Conservation (phyloP, 1,140 invertebrate species). For the Cydia splendana region DNA sequence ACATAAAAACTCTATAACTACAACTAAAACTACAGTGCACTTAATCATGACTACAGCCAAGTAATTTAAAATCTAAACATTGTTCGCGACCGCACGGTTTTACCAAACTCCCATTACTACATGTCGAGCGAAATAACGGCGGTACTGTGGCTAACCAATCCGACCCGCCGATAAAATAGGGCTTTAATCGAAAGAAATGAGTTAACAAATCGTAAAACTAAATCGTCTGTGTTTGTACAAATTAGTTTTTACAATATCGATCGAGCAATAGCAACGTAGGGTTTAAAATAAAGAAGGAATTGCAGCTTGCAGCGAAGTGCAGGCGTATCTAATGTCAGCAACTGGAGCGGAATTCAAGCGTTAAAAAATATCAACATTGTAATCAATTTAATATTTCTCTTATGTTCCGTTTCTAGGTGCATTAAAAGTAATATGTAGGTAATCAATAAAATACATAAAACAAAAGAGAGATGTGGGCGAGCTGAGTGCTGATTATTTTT, state of each 20-base stretch:
- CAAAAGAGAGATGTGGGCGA: too few species aligned
- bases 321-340: too few species aligned
- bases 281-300: background rate
- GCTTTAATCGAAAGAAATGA: slow-evolving; percentile 22
- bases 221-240: slow-evolving; percentile 1
- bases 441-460: too few species aligned
- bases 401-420: too few species aligned
- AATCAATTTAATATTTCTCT: too few species aligned
- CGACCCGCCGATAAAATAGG: slow-evolving; percentile 7
- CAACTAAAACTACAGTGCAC: slow-evolving; percentile 15
- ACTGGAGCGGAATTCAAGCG: too few species aligned
- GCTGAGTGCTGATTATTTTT: too few species aligned
- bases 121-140: slow-evolving; percentile 5
- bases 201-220: slow-evolving; percentile 32
- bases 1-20: background rate
- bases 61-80: background rate
- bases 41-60: slow-evolving; percentile 11
- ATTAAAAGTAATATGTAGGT: too few species aligned
- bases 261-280: background rate
- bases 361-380: too few species aligned
- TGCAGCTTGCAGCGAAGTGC: too few species aligned
- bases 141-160: background rate
- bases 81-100: background rate
- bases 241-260: slow-evolving; percentile 23
- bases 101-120: background rate